Conservation (phyloP, 2,113 vertebrate genomes). For the Hucho hucho region DNA sequence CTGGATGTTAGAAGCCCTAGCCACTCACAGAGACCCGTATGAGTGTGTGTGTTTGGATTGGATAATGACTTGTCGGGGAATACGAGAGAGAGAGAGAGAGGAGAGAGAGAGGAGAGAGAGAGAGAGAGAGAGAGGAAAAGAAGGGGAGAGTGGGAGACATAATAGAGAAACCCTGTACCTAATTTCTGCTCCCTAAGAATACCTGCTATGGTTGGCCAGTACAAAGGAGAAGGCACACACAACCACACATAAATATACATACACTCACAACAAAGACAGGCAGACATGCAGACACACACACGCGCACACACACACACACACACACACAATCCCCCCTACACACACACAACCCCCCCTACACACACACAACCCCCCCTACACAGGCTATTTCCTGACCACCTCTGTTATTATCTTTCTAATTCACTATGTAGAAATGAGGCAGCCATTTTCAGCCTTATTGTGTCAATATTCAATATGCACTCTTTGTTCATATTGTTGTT, state of each 20-base stretch:
- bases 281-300: neutral
- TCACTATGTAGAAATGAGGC: neutral
- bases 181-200: too few relatives aligned
- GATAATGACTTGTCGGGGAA: conserved; percentile 26
- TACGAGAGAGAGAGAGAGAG: neutral
- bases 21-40: neutral
- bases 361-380: too few relatives aligned
- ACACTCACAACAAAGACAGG: neutral
- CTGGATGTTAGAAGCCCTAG: conserved; percentile 16
- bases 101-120: too few relatives aligned
- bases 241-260: neutral
- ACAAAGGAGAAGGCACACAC: too few relatives aligned
- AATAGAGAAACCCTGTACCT: neutral
- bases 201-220: too few relatives aligned
- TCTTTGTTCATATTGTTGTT: neutral
- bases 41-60: conserved; percentile 25
- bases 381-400: too few relatives aligned
- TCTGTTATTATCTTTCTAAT: too few relatives aligned
- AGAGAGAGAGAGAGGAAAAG: too few relatives aligned
- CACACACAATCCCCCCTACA: too few relatives aligned
- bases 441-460: neutral
- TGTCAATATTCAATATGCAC: neutral
- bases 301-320: too few relatives aligned
- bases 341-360: neutral
- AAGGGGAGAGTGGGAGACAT: neutral